Conservation (phyloP, 2,888 invertebrate species). For the Rhorus exstirpatorius region DNA sequence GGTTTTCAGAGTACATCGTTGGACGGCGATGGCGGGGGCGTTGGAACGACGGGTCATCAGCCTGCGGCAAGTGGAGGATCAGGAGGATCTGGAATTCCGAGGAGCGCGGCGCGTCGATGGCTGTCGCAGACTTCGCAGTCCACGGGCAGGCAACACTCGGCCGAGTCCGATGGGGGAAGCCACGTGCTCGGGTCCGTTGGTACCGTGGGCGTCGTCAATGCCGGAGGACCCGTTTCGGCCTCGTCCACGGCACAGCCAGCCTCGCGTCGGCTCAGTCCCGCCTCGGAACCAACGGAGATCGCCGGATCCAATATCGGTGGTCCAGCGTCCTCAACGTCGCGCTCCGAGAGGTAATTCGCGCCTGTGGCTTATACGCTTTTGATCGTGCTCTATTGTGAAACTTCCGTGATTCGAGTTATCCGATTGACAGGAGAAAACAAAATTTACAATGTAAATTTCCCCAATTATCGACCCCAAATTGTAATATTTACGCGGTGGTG, state of each 20-base stretch:
- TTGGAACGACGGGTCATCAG: constrained; percentile 77
- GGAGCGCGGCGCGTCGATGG: constrained; percentile 83
- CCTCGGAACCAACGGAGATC: constrained; percentile 85
- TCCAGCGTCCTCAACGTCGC: constrained; percentile 71
- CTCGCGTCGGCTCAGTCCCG: constrained; percentile 86
- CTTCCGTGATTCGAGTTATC: neutral
- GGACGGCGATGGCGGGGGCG: constrained; percentile 76
- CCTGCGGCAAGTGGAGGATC: constrained; percentile 76
- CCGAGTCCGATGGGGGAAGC: constrained; percentile 75
- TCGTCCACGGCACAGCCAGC: constrained; percentile 81
- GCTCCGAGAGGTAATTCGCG: constrained; percentile 81
- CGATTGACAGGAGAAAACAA: no score
- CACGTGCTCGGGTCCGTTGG: constrained; percentile 77
- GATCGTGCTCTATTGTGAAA: neutral
- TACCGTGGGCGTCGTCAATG: constrained; percentile 81
- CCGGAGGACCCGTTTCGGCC: constrained; percentile 85
- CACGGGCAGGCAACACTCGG: constrained; percentile 80
- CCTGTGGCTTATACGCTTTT: neutral
- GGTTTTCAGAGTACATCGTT: constrained; percentile 81
- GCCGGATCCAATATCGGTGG: constrained; percentile 71
- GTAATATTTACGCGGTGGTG: neutral
- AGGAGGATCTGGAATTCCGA: constrained; percentile 82
- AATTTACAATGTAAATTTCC: no score
- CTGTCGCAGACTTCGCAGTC: constrained; percentile 81
- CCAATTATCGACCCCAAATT: constrained; percentile 1